Evolutionary conservation across 2,888 invertebrate genomes (phyloP).

Genomic region (Melinaea marsaeus): DNA sequence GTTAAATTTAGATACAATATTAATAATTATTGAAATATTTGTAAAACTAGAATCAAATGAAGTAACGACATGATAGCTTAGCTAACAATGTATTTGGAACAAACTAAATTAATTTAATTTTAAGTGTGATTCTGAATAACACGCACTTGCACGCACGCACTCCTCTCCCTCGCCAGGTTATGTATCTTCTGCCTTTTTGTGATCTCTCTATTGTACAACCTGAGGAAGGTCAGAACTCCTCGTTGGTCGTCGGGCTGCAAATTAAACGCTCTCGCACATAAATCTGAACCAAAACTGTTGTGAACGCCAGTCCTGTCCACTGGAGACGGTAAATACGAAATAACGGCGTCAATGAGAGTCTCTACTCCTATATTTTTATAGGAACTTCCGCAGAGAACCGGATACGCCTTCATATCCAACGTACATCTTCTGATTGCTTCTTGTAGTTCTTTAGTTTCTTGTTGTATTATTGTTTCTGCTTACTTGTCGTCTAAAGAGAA

Average conservation of each 20-base stretch:
- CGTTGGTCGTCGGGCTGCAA: constrained; percentile 93
- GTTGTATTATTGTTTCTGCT: constrained; percentile 83
- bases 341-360: constrained; percentile 89
- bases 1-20: no score
- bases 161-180: constrained; percentile 81
- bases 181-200: constrained; percentile 85
- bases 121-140: not conserved
- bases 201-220: constrained; percentile 88
- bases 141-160: constrained; percentile 81
- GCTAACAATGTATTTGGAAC: no score
- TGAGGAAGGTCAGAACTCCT: constrained; percentile 90
- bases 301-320: constrained; percentile 79
- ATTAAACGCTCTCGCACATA: constrained; percentile 94
- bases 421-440: constrained; percentile 82
- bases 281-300: constrained; percentile 79
- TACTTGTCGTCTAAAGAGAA: constrained; percentile 87
- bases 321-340: constrained; percentile 90
- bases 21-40: no score
- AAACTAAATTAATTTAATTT: no score
- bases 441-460: constrained; percentile 75
- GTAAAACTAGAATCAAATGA: no score
- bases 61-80: no score
- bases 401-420: constrained; percentile 76
- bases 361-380: constrained; percentile 97
- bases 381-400: constrained; percentile 93